Evolutionary conservation across 2,113 vertebrate species (phyloP), one percentile per base, ranked within the genome.

Genomic region (Oncorhynchus clarkii): DNA sequence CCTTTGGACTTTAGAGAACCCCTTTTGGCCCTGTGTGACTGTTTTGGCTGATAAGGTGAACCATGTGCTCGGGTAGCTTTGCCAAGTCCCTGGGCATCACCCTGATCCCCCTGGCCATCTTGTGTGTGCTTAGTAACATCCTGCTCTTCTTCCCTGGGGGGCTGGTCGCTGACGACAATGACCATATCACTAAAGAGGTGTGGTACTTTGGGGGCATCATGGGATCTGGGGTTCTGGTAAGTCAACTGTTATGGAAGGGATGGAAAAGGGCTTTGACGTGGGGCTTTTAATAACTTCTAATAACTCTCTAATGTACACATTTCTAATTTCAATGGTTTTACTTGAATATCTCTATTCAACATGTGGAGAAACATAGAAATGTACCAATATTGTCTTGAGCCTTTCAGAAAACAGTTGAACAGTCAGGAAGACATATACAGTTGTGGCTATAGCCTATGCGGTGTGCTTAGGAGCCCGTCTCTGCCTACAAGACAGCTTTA

Each of bases 141-240:
- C 82, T 99, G 85, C 81, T 99, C 26, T 97, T 98, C 77, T 98
- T 99, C 81, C 97, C 97, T 0, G 94, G 94, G 59, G 96, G 96
- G 16, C 78, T 67, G 5, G 70, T 90, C 3, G 11, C 45, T 0
- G 71, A 84, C 0, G 26, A 85, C 0, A 93, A 8, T 0, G 0
- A 27, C 0, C 9, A 96, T 6, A 95, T 99, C 83, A 92, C 96
- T 0, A 1, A 87, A 0, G 91, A 97, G 78, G 94, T 95, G 62
- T 97, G 92, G 92, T 98, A 90, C 83, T 94, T 95, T 0, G 96
- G 95, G 82, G 97, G 97, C 24, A 94, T 99, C 68, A 0, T 96
- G 49, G 97, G 97, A 74, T 96, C 95, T 0, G 96, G 97, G n/a
- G 29, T 94, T 34, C 66, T 97, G 95, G 97, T 99, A 74, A 97